These are phyloP conservation scores for Dromococcyx pavoninus DNA, from an alignment of 2,797 vertebrate genomes.

Conservation along the genomic window DNA sequence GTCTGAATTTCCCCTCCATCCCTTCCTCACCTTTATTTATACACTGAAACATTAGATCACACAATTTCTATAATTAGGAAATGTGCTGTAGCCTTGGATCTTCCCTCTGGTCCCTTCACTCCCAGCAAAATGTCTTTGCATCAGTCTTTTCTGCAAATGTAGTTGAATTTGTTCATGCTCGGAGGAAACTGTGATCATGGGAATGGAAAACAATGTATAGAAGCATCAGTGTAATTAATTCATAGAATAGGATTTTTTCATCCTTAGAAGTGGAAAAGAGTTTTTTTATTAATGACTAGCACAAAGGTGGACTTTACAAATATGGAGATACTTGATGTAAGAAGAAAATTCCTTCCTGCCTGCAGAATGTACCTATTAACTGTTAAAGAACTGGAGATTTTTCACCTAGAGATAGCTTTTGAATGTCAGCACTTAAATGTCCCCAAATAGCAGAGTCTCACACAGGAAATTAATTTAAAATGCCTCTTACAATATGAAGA, in stretches of 20 bases:
- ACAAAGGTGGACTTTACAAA: background rate
- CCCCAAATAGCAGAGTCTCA: background rate
- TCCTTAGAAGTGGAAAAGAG: background rate
- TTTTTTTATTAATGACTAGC: background rate
- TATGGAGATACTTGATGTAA: background rate
- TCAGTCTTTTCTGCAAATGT: background rate
- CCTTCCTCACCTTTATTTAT: background rate
- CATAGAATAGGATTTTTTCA: background rate
- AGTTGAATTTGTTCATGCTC: background rate
- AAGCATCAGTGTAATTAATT: background rate
- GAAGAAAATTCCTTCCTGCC: background rate
- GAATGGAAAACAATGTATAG: background rate
- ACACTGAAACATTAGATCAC: background rate
- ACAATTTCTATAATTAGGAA: background rate
- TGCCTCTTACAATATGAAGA: background rate
- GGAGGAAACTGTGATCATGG: background rate
- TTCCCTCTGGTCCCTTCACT: background rate
- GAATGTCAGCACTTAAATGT: background rate
- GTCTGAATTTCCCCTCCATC: background rate
- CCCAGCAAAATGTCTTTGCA: background rate
- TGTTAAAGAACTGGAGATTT: background rate
- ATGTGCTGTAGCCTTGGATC: background rate
- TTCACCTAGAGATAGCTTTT: background rate
- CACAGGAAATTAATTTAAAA: background rate
- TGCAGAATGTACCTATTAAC: background rate